Evolutionary conservation across 2,888 invertebrate genomes (phyloP), one percentile per base, ranked within the genome.

Genomic region (Pristionchus maxplancki): DNA sequence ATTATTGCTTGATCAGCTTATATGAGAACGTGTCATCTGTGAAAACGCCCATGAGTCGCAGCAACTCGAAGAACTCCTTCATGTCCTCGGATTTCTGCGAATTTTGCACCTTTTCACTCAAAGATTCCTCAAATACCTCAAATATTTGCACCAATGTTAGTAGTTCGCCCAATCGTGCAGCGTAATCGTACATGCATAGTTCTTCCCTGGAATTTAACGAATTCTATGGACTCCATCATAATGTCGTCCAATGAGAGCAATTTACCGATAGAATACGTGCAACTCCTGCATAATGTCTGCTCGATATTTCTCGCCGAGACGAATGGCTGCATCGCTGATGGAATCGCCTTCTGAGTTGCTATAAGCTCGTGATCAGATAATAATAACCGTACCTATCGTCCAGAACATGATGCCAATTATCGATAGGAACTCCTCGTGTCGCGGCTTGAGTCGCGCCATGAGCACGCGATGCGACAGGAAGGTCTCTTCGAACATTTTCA

Each of bases 41-140:
- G 34, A 67, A 67, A 13, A 67, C 67, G 67, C 24, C 24, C 34
- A 67, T 28, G 13, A 74, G 71, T 37, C 71, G 71, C 34, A 40
- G 11, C 5, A 37, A 28, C 40, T 74, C 71, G 71, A 37, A 74
- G 71, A 74, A 74, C 15, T 37, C 71, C 11, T 74, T 74, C 34
- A 24, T 74, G 71, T 74, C 71, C 24, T 74, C 71, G 8, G 9
- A 9, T 74, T 74, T 74, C 71, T 74, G 64, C 64, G 28, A 64
- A 58, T 58, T 58, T 58, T 58, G 5, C 6, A 58, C n/a, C 15
- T 58, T 58, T 58, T 58, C 58, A 24, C 6, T 58, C 8, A n/a
- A 58, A 11, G 17, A 24, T 58, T 17, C 15, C 24, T 58, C 15
- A 8, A n/a, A 28, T 34, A 74, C 71, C 40, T 74, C 71, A 8